Base-by-base conservation (phyloP, 2,113 vertebrate genomes). In the Chlamydotis undulata region DNA sequence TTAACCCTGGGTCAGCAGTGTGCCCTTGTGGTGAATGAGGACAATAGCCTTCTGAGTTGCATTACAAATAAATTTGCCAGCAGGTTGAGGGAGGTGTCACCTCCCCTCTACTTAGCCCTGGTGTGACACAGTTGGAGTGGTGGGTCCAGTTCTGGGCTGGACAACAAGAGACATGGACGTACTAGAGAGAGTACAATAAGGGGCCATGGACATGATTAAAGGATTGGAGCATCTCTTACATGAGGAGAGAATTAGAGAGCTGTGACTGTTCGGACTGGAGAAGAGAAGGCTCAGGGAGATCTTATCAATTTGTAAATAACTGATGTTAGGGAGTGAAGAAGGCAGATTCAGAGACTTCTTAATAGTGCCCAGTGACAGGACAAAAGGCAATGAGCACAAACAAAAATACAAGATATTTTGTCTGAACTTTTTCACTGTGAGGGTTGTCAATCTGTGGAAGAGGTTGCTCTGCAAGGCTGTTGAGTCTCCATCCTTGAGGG, bases 191-290 rank as follows among this genome's bases (percentile, higher is more conserved):
- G 19, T 31, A 23, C 31, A 49, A 43, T 23, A 23, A 17, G 41
- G 18, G 33, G 8, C 14, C 35, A 9, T 0, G 0, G 47, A 69
- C 15, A 9, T 64, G 9, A 9, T 4, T 25, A 55, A 50, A 19
- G 7, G 23, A 45, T 31, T 83, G 25, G 9, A 83, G 37, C 29
- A 69, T 52, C 26, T 55, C 26, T 11, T 3, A 43, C 41, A 43
- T 26, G 23, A 70, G 19, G 31, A 19, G 14, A 5, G 2, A 7
- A 21, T 79, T 13, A 75, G 22, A 24, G 19, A 76, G 7, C 4
- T 71, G 14, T 4, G 19, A 26, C 5, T 28, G 3, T n/a, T 90
- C 55, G 10, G 2, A 7, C 21, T 41, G 28, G 12, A 68, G 6
- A 82, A 31, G n/a, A 82, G 29, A 49, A 60, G 24, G 4, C 5